Evolutionary conservation across 1,140 invertebrate genomes (phyloP).

Genomic region (Trypoxylus dichotomus): DNA sequence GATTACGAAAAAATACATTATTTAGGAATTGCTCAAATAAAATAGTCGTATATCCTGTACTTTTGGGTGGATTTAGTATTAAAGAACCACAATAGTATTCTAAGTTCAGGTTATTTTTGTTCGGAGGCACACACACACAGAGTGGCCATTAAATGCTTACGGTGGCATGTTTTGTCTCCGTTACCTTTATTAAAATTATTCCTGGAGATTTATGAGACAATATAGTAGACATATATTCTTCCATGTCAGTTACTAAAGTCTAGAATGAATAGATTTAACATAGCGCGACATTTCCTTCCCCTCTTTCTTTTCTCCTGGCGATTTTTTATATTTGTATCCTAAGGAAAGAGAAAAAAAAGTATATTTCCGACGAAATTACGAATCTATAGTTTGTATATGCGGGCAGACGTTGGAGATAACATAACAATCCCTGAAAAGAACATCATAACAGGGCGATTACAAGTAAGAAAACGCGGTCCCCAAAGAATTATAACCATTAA

Average conservation of each 20-base stretch:
- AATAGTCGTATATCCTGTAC: neutral
- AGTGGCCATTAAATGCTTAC: neutral
- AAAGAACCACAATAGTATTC: neutral
- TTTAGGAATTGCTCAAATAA: too few species aligned
- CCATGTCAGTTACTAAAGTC: neutral
- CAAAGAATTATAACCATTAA: neutral
- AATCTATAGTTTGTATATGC: neutral
- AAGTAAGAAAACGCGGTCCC: neutral
- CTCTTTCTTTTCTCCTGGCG: neutral
- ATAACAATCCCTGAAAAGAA: neutral
- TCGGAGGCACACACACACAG: neutral
- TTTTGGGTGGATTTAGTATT: neutral
- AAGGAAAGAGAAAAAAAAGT: neutral
- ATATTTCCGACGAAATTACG: neutral
- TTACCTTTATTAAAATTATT: constrained; percentile 1
- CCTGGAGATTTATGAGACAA: neutral
- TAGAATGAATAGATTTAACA: neutral
- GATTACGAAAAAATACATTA: too few species aligned
- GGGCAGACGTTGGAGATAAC: neutral
- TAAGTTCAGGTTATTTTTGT: neutral
- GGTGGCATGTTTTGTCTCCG: neutral
- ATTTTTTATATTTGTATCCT: neutral
- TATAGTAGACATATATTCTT: neutral
- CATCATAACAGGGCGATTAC: neutral
- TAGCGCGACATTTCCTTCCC: neutral